Conservation (phyloP, 2,797 vertebrate species). For the Alauda arvensis region DNA sequence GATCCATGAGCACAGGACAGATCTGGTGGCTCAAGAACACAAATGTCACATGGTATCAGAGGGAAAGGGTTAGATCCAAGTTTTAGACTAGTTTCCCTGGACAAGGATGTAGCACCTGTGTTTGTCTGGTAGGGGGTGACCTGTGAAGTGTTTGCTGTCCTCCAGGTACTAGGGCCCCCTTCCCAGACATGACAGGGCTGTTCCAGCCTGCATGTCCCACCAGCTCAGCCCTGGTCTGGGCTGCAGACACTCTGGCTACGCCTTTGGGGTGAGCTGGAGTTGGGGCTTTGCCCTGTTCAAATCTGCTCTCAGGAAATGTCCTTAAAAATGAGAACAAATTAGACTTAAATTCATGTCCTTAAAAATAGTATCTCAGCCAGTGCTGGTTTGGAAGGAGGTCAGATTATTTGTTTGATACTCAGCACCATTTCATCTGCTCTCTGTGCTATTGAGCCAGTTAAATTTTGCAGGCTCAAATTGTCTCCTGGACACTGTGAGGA, state of each 20-base stretch:
- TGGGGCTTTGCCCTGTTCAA: neutral
- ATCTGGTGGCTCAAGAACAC: too few species aligned
- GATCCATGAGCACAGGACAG: neutral
- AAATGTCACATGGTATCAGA: neutral
- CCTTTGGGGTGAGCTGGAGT: rapidly evolving
- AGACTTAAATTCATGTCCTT: neutral
- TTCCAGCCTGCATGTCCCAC: neutral
- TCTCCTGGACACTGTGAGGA: neutral
- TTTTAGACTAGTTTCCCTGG: neutral
- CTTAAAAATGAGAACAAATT: neutral
- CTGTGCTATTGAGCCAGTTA: neutral
- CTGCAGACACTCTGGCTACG: rapidly evolving
- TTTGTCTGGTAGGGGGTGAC: neutral
- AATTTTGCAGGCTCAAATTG: neutral
- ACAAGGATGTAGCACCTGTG: neutral
- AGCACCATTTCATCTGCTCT: neutral
- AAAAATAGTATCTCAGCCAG: neutral
- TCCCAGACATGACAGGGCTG: rapidly evolving
- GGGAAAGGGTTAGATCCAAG: neutral
- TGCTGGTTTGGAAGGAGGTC: neutral
- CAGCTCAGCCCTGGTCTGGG: rapidly evolving
- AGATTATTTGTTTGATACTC: neutral
- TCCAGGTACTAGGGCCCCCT: neutral
- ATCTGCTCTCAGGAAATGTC: neutral
- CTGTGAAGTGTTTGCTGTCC: neutral